Evolutionary conservation across 1,140 invertebrate species (phyloP), one percentile per base, ranked within the genome.

Genomic region (Sipha flava): DNA sequence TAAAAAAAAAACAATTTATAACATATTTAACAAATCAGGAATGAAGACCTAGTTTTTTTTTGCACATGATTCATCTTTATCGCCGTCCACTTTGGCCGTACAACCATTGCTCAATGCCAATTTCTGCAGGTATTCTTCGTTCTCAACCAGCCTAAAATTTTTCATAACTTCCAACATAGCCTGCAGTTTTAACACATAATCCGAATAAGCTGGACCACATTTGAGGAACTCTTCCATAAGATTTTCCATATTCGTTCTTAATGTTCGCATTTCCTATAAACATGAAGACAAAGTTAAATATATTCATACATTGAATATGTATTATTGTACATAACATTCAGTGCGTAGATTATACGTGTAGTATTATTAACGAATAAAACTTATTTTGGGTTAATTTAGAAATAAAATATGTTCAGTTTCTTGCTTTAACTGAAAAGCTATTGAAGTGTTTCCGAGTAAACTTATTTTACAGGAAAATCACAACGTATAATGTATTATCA

Each of bases 121-220:
- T 77, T 57, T 77, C 7, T 40, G 29, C 10, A 43, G 52, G 10
- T 10, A 16, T 3, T 77, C 52, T 16, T 77, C 34, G n/a, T 14
- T 77, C 40, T 57, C 73, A 3, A n/a, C 12, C 12, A 47, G 7
- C 7, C 47, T 70, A 40, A 34, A 43, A 34, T 77, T 77, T 16
- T 77, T 77, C 34, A 77, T 26, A 0, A 77, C 73, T 26, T 57
- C 49, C 37, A 77, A 18, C 73, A 77, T 77, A 5, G 73, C 73
- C 26, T 77, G 73, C 40, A 77, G 16, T 77, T 59, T 77, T 14
- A 77, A 40, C 12, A 77, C 49, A 43, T 77, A 54, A 3, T 54
- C 73, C 2, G 73, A 57, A 59, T 57, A 77, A 16, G 23, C 34
- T 3, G 73, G 73, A 3, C 73, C 73, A 29, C 52, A 77, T 34